Conservation (phyloP, 2,113 vertebrate genomes). For the Gracilinanus agilis region DNA sequence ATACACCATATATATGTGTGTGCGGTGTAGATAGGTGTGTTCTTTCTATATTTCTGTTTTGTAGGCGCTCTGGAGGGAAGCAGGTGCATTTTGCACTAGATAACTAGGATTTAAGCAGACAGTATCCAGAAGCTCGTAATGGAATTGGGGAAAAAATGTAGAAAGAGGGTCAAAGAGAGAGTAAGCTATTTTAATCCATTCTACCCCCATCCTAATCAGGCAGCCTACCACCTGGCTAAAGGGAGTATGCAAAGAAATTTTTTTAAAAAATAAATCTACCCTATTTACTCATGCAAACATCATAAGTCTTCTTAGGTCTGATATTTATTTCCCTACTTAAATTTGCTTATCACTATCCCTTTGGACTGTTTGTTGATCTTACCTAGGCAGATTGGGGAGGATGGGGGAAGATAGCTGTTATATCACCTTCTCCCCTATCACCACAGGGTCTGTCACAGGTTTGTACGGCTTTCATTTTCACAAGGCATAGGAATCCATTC, state of each 20-base stretch:
- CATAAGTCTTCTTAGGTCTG: background rate
- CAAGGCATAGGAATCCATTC: background rate
- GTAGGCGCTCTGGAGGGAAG: background rate
- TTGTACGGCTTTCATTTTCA: background rate
- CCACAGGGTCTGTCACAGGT: accelerated
- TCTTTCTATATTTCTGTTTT: background rate
- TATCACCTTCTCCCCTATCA: background rate
- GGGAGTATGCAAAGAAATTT: background rate
- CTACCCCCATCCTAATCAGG: background rate
- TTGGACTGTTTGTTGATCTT: background rate
- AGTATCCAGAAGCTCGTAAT: background rate
- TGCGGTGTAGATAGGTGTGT: background rate
- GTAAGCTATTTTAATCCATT: background rate
- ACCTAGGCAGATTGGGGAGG: background rate
- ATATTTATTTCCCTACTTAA: background rate
- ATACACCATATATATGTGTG: too few relatives aligned
- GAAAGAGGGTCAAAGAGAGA: background rate
- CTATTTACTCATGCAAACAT: background rate
- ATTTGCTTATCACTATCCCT: background rate
- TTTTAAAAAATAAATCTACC: background rate
- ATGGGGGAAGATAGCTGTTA: background rate
- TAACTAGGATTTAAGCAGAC: background rate
- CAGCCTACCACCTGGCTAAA: too few relatives aligned
- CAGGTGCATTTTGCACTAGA: background rate
- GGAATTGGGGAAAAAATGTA: background rate